Evolutionary conservation across 1,140 invertebrate genomes (phyloP), one percentile per base, ranked within the genome.

Genomic region (Rhagoletis pomonella): DNA sequence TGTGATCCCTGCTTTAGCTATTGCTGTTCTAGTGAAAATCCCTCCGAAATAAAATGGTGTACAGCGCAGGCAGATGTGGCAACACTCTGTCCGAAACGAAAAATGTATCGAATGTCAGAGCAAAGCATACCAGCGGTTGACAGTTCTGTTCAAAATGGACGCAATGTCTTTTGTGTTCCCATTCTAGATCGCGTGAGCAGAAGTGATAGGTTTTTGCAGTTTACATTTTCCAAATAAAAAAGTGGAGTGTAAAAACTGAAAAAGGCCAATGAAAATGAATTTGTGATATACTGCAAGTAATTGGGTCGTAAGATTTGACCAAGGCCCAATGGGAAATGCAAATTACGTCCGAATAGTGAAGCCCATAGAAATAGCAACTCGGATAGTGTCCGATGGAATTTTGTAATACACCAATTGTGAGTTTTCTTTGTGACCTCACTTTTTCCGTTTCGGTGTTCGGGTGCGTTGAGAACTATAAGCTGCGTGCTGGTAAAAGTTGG

Each of bases 121-220:
- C 7, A 81, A 17, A 81, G 47, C 47, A 81, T 55, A 81, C 14
- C 19, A 81, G 6, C 29, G 47, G 47, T 81, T 81, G 73, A 81
- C 73, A 81, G 73, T 58, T 19, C 2, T 73, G 39, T 81, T 55
- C 73, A 81, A 81, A 81, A 81, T 81, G 73, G 73, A 81, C 73
- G 73, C 73, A 81, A 81, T 81, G 55, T 81, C 73, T 81, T 62
- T 81, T 81, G 73, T 81, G 73, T 81, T 81, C 73, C 73, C 73
- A 81, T 81, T 81, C 73, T 81, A 19, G 73, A 81, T 81, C 73
- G 73, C 73, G 73, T 81, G 73, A 81, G 73, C 47, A 81, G 47
- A 17, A 81, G 73, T 81, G 73, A 81, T 81, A 81, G 55, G 47
- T 81, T 81, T 73, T 81, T 55, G 47, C 73, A 81, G 17, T 55